phyloP scores from a whole-genome alignment of 2,888 invertebrate genomes.

The Abrostola triplasia region DNA sequence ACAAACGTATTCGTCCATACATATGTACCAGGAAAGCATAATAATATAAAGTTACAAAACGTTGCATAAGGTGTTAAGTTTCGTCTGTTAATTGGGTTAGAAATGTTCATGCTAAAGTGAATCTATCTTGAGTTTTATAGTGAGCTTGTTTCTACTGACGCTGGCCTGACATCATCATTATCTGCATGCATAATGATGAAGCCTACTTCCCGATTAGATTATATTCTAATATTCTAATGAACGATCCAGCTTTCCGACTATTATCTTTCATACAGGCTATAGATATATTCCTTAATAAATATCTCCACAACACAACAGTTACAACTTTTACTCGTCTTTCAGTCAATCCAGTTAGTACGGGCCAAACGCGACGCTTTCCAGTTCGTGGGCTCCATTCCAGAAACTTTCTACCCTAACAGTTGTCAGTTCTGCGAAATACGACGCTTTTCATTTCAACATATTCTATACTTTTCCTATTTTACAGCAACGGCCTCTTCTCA shows the following conservation, averaged over 20 bases:
- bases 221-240: too few relatives aligned
- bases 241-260: too few relatives aligned
- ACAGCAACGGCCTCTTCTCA: too few relatives aligned
- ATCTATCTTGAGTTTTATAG: neutral
- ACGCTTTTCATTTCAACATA: too few relatives aligned
- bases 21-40: conserved; percentile 35
- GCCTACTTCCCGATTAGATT: too few relatives aligned
- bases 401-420: conserved; percentile 27
- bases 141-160: neutral
- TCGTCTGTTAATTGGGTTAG: neutral
- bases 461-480: too few relatives aligned
- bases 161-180: too few relatives aligned
- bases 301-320: neutral
- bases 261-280: too few relatives aligned
- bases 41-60: conserved; percentile 22
- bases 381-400: conserved; percentile 4
- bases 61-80: conserved; percentile 20
- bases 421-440: neutral
- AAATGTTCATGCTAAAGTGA: too few relatives aligned
- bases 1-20: conserved; percentile 15
- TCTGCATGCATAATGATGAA: too few relatives aligned
- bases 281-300: too few relatives aligned
- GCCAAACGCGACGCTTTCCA: conserved; percentile 2
- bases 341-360: neutral
- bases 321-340: neutral